Base-by-base conservation (phyloP, 2,797 vertebrate genomes). In the Lagocephalus sceleratus region DNA sequence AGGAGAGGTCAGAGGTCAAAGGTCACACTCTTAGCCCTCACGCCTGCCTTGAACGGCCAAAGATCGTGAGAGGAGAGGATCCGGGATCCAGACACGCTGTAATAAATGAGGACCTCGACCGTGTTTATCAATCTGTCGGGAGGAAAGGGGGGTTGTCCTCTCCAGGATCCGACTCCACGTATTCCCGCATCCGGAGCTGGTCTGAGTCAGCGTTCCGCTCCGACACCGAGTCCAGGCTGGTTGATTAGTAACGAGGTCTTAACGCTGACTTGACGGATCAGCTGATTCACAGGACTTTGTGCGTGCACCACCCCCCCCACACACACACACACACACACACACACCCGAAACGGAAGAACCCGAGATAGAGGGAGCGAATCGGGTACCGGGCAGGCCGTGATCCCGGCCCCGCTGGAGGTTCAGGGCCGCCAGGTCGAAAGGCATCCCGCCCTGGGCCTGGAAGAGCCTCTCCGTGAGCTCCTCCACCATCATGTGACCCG, bases 401-500 rank as follows among this genome's bases (percentile, higher is more conserved):
- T 93, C 92, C 16, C 91, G 76, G 11, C 92, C 91, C 46, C 92
- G 82, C 78, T 93, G 92, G 10, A 93, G 87, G 72, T 93, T 92
- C 7, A 93, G 79, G 17, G 91, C 86, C 1, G 81, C 92, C 0
- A 93, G 89, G 68, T 93, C 91, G 47, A 93, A 81, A 16, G 91
- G 90, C 66, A 92, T 82, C 20, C 89, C 90, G n/a, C 89, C 88
- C 62, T 91, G 90, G 12, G 91, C 90, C 82, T 92, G 89, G 76
- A 93, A 93, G 43, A 93, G 79, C 51, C 86, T 81, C 65, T 93
- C 91, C 0, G 89, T 92, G 61, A 93, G 82, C 71, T 93, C 92
- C 76, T 92, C 92, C 52, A 92, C 91, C 92, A 93, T 91, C 90
- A 93, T 93, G 84, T 93, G 91, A 63, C 88, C 87, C 7, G 90